Evolutionary conservation across 2,888 invertebrate genomes (phyloP), one percentile per base, ranked within the genome.

Genomic region (Periphyllus acericola): DNA sequence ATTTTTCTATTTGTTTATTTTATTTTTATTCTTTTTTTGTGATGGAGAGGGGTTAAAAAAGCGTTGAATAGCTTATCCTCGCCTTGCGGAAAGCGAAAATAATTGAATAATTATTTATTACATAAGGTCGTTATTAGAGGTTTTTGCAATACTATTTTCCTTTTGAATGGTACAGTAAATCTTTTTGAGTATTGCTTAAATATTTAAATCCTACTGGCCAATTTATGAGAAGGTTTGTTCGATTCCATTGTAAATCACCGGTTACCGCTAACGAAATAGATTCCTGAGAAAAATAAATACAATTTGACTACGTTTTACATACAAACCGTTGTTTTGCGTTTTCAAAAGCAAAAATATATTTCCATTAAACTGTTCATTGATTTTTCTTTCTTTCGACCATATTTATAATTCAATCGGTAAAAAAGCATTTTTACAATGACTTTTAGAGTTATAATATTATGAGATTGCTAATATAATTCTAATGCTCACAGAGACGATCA

Each of bases 1-100:
- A 87, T 87, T 60, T 86, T 87, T 87, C 72, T 87, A 87, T 87
- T 87, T 87, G 87, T 87, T 87, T 81, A 87, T 87, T 87, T 87
- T 87, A 81, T 87, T 87, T 80, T 36, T 60, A 76, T 81, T 81
- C 6, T 78, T 84, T 84, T 76, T 46, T 3, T 9, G 36, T 19
- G 40, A 32, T 40, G 34, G n/a, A 6, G 29, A 36, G 21, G 40
- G 25, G 14, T 25, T 40, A 60, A 60, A 80, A 75, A 86, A 68
- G n/a, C 80, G 40, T 40, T 80, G 72, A 74, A 87, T 72, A 29
- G 72, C 74, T 80, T 87, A 87, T 80, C 34, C 72, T 71, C 29
- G 68, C 29, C 86, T 68, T 6, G 60, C n/a, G 60, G 40, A 81
- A 75, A 75, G 40, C 52, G 71, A 80, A 87, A 87, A 87, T 87